phyloP scores from a whole-genome alignment of 2,888 invertebrate species.

The Xanthorhoe designata region DNA sequence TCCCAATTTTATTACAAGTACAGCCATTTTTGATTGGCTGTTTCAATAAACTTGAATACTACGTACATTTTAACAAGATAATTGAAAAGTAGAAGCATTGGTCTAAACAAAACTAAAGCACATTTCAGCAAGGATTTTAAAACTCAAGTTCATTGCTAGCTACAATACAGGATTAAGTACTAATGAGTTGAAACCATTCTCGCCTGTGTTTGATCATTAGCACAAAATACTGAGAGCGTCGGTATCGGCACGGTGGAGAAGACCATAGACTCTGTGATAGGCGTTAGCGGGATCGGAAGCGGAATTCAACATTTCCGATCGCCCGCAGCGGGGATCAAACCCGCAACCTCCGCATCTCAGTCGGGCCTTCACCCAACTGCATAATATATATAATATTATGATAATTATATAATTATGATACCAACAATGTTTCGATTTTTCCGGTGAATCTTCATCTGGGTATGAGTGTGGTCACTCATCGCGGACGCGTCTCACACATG shows the following conservation, averaged over 20 bases:
- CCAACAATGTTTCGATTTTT: too few relatives aligned
- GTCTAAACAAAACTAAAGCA: background rate
- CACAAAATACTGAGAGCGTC: constrained; percentile 37
- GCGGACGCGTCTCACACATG: too few relatives aligned
- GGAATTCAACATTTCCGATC: background rate
- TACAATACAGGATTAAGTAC: constrained; percentile 32
- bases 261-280: background rate
- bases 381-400: too few relatives aligned
- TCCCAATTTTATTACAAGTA: too few relatives aligned
- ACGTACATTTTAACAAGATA: background rate
- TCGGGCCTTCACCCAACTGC: too few relatives aligned
- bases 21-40: too few relatives aligned
- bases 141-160: constrained; percentile 7
- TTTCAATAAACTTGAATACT: too few relatives aligned
- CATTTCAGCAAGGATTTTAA: constrained; percentile 11
- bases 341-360: too few relatives aligned
- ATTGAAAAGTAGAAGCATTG: background rate
- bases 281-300: constrained; percentile 18
- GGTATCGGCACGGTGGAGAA: constrained; percentile 18
- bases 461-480: too few relatives aligned
- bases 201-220: constrained; percentile 40
- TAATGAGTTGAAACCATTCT: constrained; percentile 39
- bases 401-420: too few relatives aligned
- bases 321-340: too few relatives aligned
- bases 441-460: too few relatives aligned